Evolutionary conservation across 2,113 vertebrate species (phyloP).

Genomic region (Urocitellus parryii): DNA sequence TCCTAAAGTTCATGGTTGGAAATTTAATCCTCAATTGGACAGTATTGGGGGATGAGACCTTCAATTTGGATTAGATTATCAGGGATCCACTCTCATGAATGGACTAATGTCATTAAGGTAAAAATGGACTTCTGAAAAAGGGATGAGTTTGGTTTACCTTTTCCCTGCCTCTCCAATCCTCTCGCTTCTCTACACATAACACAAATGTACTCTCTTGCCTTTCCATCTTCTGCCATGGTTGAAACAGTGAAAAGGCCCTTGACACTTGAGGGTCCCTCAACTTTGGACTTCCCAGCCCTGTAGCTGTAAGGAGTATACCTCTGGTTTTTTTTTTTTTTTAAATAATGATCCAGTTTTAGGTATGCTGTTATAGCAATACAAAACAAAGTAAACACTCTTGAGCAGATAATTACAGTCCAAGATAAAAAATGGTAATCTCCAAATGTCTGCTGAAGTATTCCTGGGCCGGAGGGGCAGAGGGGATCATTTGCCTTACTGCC

Average conservation of each 20-base stretch:
- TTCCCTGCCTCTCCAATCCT: too few relatives aligned
- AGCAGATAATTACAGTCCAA: neutral
- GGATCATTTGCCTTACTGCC: fast-evolving
- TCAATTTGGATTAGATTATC: neutral
- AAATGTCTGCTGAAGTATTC: fast-evolving
- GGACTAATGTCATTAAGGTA: neutral
- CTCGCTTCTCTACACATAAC: neutral
- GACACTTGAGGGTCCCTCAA: neutral
- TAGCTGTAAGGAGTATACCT: neutral
- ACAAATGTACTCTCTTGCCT: neutral
- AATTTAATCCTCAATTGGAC: neutral
- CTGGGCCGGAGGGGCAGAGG: too few relatives aligned
- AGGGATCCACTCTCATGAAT: neutral
- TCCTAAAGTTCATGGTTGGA: neutral
- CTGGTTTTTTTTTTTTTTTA: neutral
- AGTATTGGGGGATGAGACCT: neutral
- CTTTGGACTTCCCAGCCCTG: neutral
- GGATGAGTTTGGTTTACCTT: too few relatives aligned
- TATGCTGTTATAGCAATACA: neutral
- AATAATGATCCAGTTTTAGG: neutral
- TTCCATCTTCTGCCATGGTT: neutral
- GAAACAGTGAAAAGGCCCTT: neutral
- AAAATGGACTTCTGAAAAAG: too few relatives aligned
- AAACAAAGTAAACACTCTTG: neutral
- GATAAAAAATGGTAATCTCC: neutral